phyloP scores from a whole-genome alignment of 2,888 invertebrate species.

The Hecatera dysodea region DNA sequence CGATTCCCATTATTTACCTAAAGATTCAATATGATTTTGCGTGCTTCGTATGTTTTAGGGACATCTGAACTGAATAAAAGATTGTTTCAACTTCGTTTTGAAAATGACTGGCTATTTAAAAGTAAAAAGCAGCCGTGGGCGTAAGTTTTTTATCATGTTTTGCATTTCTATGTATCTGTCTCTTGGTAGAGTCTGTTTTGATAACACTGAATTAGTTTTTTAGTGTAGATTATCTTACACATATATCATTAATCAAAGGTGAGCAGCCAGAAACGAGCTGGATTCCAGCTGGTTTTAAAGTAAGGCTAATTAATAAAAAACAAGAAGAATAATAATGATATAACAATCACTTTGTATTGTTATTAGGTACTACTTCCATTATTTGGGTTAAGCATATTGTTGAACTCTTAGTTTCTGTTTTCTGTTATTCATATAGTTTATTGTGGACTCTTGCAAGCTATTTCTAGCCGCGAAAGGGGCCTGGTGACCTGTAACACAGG shows the following conservation, averaged over 20 bases:
- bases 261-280: not conserved
- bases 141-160: slow-evolving; percentile 71
- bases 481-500: too few species aligned
- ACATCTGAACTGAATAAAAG: slow-evolving; percentile 81
- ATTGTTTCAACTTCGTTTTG: slow-evolving; percentile 83
- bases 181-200: slow-evolving; percentile 4
- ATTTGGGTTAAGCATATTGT: too few species aligned
- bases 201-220: not conserved
- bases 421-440: too few species aligned
- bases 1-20: slow-evolving; percentile 20
- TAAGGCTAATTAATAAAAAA: not conserved
- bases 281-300: not conserved
- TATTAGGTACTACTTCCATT: too few species aligned
- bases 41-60: slow-evolving; percentile 77
- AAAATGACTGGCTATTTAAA: slow-evolving; percentile 86
- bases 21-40: slow-evolving; percentile 11
- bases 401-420: too few species aligned
- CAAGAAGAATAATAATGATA: not conserved
- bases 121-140: slow-evolving; percentile 87
- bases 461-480: too few species aligned
- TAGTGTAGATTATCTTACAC: not conserved
- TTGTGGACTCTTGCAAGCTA: too few species aligned
- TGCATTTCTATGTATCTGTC: not conserved
- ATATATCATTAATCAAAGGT: not conserved
- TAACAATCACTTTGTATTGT: too few species aligned